These are phyloP conservation scores for Tringa solitaria DNA, from an alignment of 2,113 vertebrate species.

Conservation along the genomic window DNA sequence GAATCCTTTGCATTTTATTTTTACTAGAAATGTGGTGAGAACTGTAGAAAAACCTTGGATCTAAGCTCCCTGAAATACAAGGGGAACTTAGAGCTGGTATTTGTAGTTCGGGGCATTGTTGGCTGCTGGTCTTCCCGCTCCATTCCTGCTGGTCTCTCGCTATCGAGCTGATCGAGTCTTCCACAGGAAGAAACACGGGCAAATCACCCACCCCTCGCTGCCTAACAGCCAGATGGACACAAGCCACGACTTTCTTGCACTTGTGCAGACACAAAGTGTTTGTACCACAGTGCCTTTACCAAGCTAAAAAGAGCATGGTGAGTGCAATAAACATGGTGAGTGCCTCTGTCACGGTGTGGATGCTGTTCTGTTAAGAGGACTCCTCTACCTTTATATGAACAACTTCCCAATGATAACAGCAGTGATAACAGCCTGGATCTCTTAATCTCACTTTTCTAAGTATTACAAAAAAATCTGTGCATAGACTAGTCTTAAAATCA, in stretches of 20 bases:
- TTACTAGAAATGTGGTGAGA: not conserved
- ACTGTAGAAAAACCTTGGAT: not conserved
- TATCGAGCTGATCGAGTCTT: not conserved
- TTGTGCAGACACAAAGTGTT: slow-evolving; percentile 19
- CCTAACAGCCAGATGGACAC: slow-evolving; percentile 5
- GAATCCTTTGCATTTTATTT: not conserved
- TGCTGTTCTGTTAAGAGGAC: not conserved
- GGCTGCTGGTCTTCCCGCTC: not conserved
- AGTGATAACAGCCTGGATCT: not conserved
- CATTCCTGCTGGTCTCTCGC: not conserved
- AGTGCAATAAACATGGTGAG: not conserved
- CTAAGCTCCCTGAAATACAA: not conserved
- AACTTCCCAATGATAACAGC: not conserved
- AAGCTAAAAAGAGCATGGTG: not conserved
- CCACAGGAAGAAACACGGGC: not conserved
- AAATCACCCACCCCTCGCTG: not conserved
- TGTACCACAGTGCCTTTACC: not conserved
- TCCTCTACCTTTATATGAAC: not conserved
- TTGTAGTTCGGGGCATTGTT: not conserved
- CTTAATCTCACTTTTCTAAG: not conserved
- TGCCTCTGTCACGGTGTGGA: not conserved
- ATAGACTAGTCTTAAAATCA: not conserved
- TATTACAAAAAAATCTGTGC: not conserved
- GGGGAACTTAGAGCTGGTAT: not conserved
- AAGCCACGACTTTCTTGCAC: slow-evolving; percentile 18